phyloP scores from a whole-genome alignment of 2,888 invertebrate genomes.

The Thymelicus acteon region DNA sequence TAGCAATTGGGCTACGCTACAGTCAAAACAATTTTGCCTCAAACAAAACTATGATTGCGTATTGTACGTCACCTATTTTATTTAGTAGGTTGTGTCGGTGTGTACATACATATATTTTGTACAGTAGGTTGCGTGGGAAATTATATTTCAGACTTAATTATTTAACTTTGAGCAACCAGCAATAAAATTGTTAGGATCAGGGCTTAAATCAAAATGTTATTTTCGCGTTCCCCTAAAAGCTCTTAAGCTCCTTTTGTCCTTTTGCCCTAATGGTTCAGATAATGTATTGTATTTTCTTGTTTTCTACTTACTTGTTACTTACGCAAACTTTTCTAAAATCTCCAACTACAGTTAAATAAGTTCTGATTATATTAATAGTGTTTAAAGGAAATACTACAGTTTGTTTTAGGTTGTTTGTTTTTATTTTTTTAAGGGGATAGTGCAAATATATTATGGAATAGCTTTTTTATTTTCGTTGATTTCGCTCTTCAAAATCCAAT shows the following conservation, averaged over 20 bases:
- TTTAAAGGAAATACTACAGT: conserved; percentile 5
- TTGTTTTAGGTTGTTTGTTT: background rate
- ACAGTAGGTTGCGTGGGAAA: no score
- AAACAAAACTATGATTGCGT: no score
- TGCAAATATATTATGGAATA: background rate
- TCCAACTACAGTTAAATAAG: conserved; percentile 13
- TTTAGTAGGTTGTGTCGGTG: no score
- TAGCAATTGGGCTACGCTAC: no score
- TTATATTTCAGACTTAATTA: conserved; percentile 1
- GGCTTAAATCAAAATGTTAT: conserved; percentile 19
- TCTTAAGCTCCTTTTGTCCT: conserved; percentile 29
- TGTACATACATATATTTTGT: no score
- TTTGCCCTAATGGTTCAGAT: conserved; percentile 36
- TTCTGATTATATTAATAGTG: conserved; percentile 14
- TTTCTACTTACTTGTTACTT: conserved; percentile 27
- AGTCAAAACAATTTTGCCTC: no score
- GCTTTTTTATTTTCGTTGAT: no score
- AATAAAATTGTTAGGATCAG: conserved; percentile 17
- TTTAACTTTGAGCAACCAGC: conserved; percentile 2
- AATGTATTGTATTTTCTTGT: conserved; percentile 29
- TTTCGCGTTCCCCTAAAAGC: conserved; percentile 30
- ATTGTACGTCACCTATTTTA: no score
- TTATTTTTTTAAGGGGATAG: background rate
- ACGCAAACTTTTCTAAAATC: conserved; percentile 20
- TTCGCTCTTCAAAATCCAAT: no score